A percentile compares a stretch with the other conserved stretches of the same genome.
These are phyloP conservation scores for Ceriagrion tenellum DNA, from an alignment of 2,888 invertebrate species.

Conservation along the genomic window DNA sequence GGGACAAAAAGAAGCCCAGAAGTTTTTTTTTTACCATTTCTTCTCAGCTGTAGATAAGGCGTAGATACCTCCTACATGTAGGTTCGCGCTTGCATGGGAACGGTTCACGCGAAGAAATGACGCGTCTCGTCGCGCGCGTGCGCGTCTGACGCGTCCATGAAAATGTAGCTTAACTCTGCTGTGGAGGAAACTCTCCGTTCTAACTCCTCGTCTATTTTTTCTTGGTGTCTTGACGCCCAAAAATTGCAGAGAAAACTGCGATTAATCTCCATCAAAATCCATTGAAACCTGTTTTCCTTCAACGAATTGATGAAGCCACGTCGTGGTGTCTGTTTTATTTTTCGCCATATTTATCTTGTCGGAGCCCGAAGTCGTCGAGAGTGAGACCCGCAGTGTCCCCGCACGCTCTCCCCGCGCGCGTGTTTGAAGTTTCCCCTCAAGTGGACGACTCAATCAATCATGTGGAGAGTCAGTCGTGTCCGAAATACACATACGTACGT, in stretches of 20 bases:
- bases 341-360: background rate
- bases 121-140: too few species aligned
- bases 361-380: background rate
- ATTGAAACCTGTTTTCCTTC: background rate
- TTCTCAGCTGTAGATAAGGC: too few species aligned
- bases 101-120: too few species aligned
- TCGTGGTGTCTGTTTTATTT: background rate
- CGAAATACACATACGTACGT: background rate
- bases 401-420: background rate
- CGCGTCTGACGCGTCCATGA: too few species aligned
- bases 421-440: background rate
- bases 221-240: too few species aligned
- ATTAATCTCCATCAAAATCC: conserved; percentile 36
- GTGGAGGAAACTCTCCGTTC: too few species aligned
- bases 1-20: too few species aligned
- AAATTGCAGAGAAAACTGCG: background rate
- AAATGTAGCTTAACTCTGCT: too few species aligned
- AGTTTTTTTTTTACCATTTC: too few species aligned
- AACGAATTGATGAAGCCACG: background rate
- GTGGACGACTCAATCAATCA: background rate
- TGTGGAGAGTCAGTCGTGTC: background rate
- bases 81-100: too few species aligned
- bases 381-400: background rate
- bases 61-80: too few species aligned
- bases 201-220: too few species aligned